A percentile compares a stretch with the other conserved stretches of the same genome.
Evolutionary conservation across 1,140 invertebrate species (phyloP).

Genomic region (Schlechtendalia chinensis): DNA sequence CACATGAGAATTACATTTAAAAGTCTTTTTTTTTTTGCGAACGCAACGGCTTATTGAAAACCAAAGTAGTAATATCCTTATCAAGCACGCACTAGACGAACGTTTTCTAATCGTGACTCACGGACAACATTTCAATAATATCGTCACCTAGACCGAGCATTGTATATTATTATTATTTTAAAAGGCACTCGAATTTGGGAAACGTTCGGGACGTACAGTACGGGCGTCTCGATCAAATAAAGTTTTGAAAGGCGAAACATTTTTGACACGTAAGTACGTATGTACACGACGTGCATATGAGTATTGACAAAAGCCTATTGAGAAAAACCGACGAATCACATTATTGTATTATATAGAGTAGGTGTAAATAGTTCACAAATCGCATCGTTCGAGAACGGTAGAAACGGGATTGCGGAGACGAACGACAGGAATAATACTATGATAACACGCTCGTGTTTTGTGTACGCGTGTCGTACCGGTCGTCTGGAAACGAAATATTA

Average conservation of each 20-base stretch:
- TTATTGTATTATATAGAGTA: background rate
- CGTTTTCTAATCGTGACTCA: background rate
- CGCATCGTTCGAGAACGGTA: background rate
- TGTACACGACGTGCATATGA: no score
- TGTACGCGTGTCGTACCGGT: background rate
- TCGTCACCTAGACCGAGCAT: no score
- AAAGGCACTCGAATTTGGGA: background rate
- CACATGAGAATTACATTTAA: background rate
- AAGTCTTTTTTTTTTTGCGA: background rate
- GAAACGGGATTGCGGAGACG: background rate
- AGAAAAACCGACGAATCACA: constrained; percentile 20
- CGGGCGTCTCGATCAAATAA: background rate
- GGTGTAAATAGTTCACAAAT: background rate
- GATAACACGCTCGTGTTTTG: background rate
- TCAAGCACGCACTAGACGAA: constrained; percentile 11
- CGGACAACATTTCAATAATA: background rate
- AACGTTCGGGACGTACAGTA: background rate
- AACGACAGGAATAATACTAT: background rate
- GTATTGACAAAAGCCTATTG: constrained; percentile 4
- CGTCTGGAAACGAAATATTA: background rate
- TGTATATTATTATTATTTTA: no score
- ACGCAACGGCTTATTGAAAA: background rate
- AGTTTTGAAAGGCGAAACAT: background rate
- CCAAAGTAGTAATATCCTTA: background rate
- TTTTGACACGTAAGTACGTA: no score